Conservation (phyloP, 2,113 vertebrate species). For the Sinocyclocheilus maitianheensis region DNA sequence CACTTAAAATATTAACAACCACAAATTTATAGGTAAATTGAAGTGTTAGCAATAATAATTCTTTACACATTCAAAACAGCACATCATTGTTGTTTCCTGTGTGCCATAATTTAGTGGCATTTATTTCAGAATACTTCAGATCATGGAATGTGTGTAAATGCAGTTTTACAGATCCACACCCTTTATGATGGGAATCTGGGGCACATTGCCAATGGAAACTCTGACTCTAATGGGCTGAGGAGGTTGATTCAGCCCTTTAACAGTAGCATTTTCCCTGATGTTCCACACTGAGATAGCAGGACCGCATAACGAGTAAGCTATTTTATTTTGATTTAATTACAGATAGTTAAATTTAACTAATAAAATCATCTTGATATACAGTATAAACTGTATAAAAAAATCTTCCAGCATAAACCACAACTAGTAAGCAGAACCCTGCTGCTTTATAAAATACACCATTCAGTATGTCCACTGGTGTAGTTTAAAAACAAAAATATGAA, state of each 20-base stretch:
- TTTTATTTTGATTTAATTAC: constrained; percentile 30
- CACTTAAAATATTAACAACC: too few species aligned
- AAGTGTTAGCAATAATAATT: background rate
- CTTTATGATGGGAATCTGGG: background rate
- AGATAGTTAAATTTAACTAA: constrained; percentile 6
- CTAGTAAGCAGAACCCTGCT: constrained; percentile 51
- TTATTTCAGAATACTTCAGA: constrained; percentile 5
- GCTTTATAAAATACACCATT: constrained; percentile 13
- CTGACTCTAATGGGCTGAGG: constrained; percentile 23
- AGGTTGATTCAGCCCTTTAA: constrained; percentile 49
- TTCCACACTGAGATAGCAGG: constrained; percentile 8
- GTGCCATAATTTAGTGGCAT: constrained; percentile 4
- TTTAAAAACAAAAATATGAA: constrained; percentile 29
- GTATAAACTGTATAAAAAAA: constrained; percentile 10
- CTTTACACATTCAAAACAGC: background rate
- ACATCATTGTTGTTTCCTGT: background rate
- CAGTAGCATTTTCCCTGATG: background rate
- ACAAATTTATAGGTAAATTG: background rate
- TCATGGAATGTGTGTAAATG: constrained; percentile 19
- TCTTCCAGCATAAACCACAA: constrained; percentile 6
- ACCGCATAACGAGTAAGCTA: background rate
- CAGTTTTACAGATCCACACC: constrained; percentile 16
- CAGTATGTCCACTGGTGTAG: constrained; percentile 1
- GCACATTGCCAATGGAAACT: constrained; percentile 22
- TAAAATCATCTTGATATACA: constrained; percentile 29